Conservation (phyloP, 2,888 invertebrate genomes). For the Cancer borealis region DNA sequence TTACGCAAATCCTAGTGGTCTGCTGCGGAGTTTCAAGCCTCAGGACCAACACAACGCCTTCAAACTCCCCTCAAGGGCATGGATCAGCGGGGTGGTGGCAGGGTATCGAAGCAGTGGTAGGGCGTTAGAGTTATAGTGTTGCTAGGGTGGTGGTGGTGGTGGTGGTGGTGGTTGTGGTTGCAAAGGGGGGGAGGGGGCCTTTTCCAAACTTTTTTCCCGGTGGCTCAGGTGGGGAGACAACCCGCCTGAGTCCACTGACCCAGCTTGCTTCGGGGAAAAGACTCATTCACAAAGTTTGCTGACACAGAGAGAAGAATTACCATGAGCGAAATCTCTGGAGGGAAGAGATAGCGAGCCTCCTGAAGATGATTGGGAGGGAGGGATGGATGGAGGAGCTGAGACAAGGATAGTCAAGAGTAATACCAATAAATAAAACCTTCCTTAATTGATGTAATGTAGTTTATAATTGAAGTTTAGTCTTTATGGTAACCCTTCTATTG, state of each 20-base stretch:
- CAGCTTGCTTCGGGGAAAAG: not conserved
- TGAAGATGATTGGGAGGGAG: not conserved
- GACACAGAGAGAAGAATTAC: constrained; percentile 21
- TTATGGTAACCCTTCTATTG: no score
- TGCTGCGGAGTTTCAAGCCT: not conserved
- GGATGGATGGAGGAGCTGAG: not conserved
- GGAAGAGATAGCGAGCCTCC: not conserved
- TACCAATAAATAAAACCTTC: not conserved
- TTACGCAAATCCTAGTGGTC: not conserved
- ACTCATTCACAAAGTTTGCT: constrained; percentile 29
- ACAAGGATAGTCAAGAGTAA: not conserved
- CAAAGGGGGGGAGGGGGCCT: not conserved
- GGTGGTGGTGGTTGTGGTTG: not conserved
- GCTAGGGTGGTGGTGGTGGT: not conserved
- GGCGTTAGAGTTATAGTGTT: no score
- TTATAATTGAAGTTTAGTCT: no score
- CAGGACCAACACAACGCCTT: not conserved
- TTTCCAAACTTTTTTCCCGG: not conserved
- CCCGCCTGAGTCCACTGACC: not conserved
- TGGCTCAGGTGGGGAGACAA: not conserved
- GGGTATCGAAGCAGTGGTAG: not conserved
- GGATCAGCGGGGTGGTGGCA: not conserved
- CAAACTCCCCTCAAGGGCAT: not conserved
- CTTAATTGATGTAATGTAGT: no score
- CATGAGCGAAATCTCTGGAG: constrained; percentile 2